Evolutionary conservation across 2,888 invertebrate genomes (phyloP), one percentile per base, ranked within the genome.

Genomic region (Bombylius major): DNA sequence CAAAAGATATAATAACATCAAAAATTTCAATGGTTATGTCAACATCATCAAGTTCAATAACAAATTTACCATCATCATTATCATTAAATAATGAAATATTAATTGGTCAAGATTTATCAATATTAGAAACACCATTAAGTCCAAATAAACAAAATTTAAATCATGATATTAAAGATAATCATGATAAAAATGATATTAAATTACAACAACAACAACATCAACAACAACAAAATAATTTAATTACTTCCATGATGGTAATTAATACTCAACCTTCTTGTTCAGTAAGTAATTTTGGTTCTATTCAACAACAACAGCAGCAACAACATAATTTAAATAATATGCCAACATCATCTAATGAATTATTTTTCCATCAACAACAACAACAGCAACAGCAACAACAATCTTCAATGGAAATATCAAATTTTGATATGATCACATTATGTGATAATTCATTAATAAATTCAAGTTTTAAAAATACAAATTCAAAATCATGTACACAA

Each of bases 1-100:
- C 67, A 56, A 73, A 72, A 62, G 73, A 74, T 52, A 67, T 75
- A 23, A 73, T 74, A 50, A 74, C 72, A 12, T 69, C 70, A 32
- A 69, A 67, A 61, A 68, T 65, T 32, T 63, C 66, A 6, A 60
- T 58, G 58, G 61, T 56, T n/a, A 55, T 54, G 54, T 51, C 50
- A 9, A 56, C 54, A 32, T 50, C 50, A 45, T 33, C 46, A 32
- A 31, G 32, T 32, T 23, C 23, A 23, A 55, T 55, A 42, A 42
- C 11, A 11, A 42, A 42, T 11, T 11, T 8, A 11, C 39, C 39
- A 42, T 11, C 8, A 11, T 42, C 39, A 42, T 23, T 3, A 23
- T 23, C 23, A 23, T 23, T 23, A 23, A 23, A 23, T 23, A 23
- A 23, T 23, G 23, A 23, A 23, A 23, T 23, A 23, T 23, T 23